Evolutionary conservation across 2,888 invertebrate genomes (phyloP), one percentile per base, ranked within the genome.

Genomic region (Trichogramma dendrolimi): DNA sequence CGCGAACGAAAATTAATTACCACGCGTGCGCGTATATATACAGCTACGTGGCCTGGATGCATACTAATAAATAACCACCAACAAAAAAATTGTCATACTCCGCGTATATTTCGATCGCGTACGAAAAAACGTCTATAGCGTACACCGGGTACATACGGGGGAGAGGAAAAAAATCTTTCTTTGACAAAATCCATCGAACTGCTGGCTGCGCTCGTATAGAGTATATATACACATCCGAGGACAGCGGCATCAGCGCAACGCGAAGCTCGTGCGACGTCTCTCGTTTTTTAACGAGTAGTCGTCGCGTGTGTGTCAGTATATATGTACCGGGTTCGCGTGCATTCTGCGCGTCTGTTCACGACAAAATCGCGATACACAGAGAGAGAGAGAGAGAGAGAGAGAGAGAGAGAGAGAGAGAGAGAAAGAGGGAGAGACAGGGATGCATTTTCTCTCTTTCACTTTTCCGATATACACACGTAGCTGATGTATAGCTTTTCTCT

Each of bases 271-370:
- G 5, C 53, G 54, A 27, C 40, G 55, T 53, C 46, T 42, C 46
- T 49, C 53, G 50, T 44, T 55, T 60, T 27, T 55, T 60, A 60
- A 60, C 60, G 50, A 60, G 60, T 27, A 2, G 27, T 27, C 27
- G 27, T 27, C 14, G 27, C 14, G 27, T 27, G 27, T 27, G 27
- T 27, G 27, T 27, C 3, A 27, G 27, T 27, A 27, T 27, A 27
- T 27, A 3, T 27, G 27, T 27, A 27, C 27, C 2, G 27, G 27
- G 27, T 27, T 27, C 27, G 27, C 27, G 14, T 14, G 14, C 14
- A 14, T 14, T 14, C 14, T 14, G 14, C 14, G 27, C 60, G 40
- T 2, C 49, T 5, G 53, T 38, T 47, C 46, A 46, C 58, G 51
- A 53, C 47, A 55, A 59, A 52, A 47, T 59, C 53, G 40, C 11